Evolutionary conservation across 2,113 vertebrate species (phyloP).

Genomic region (Spea bombifrons): DNA sequence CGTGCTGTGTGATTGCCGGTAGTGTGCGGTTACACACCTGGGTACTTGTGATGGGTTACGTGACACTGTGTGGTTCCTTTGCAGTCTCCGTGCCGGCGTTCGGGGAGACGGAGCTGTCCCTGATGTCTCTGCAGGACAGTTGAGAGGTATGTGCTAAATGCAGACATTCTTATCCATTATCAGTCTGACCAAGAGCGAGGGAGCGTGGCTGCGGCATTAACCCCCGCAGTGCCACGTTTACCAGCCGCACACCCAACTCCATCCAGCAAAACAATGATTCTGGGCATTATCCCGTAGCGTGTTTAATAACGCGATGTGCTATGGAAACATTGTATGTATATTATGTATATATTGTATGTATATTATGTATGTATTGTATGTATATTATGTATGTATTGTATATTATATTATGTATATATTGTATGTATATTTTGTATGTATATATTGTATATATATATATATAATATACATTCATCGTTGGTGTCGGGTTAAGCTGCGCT

Average conservation of each 20-base stretch:
- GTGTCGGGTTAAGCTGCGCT: too few species aligned
- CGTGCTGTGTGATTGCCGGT: not conserved
- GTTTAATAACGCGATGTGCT: too few species aligned
- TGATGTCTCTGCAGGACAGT: conserved; percentile 42
- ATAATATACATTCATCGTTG: too few species aligned
- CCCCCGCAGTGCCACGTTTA: not conserved
- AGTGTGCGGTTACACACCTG: conserved; percentile 3
- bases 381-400: too few species aligned
- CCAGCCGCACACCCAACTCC: not conserved
- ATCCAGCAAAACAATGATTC: too few species aligned
- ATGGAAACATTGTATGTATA: too few species aligned
- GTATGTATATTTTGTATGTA: too few species aligned
- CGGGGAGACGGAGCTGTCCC: conserved; percentile 35
- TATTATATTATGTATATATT: too few species aligned
- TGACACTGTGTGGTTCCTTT: not conserved
- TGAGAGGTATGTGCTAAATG: conserved; percentile 48
- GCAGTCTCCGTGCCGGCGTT: conserved; percentile 10
- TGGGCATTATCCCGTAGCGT: too few species aligned
- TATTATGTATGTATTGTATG: too few species aligned
- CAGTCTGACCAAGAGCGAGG: conserved; percentile 29
- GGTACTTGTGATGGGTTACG: not conserved
- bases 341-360: too few species aligned
- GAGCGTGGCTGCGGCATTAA: conserved; percentile 14
- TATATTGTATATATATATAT: too few species aligned
- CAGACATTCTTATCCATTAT: conserved; percentile 43